These are phyloP conservation scores for Drosophila colorata DNA, from an alignment of 2,888 invertebrate genomes.

Conservation along the genomic window DNA sequence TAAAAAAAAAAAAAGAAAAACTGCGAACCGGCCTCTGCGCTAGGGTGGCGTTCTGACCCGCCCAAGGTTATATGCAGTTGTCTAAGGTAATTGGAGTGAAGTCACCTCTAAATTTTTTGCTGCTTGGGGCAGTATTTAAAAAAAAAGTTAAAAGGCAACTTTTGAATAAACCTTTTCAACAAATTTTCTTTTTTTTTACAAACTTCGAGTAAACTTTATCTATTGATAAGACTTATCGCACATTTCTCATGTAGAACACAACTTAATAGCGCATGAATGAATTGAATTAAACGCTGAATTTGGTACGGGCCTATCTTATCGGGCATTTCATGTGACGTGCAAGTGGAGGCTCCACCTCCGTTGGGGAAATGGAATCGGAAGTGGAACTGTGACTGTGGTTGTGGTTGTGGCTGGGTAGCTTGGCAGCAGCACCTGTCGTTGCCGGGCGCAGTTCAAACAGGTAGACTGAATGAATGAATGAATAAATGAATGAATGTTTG, in stretches of 20 bases:
- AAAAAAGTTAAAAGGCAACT: too few relatives aligned
- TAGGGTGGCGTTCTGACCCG: too few relatives aligned
- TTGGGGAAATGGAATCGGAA: conserved; percentile 8
- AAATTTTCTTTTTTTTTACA: too few relatives aligned
- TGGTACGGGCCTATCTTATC: conserved; percentile 29
- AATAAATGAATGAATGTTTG: conserved; percentile 25
- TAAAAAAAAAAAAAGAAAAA: neutral
- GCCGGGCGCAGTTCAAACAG: conserved; percentile 36
- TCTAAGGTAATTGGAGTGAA: conserved; percentile 5
- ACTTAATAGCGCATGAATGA: neutral
- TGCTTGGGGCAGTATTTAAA: too few relatives aligned
- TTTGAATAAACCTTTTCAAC: too few relatives aligned
- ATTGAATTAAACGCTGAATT: neutral
- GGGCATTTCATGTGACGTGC: conserved; percentile 6
- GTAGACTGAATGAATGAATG: conserved; percentile 24
- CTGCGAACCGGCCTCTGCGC: neutral
- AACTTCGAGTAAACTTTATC: too few relatives aligned
- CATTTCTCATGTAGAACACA: neutral
- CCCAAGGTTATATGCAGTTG: neutral
- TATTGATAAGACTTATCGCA: neutral
- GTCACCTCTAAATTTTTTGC: neutral
- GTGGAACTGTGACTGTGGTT: conserved; percentile 16
- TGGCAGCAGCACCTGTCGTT: conserved; percentile 45
- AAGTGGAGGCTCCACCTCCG: neutral
- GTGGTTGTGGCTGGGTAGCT: neutral